Evolutionary conservation across 2,113 vertebrate species (phyloP).

Genomic region (Onychostruthus taczanowskii): DNA sequence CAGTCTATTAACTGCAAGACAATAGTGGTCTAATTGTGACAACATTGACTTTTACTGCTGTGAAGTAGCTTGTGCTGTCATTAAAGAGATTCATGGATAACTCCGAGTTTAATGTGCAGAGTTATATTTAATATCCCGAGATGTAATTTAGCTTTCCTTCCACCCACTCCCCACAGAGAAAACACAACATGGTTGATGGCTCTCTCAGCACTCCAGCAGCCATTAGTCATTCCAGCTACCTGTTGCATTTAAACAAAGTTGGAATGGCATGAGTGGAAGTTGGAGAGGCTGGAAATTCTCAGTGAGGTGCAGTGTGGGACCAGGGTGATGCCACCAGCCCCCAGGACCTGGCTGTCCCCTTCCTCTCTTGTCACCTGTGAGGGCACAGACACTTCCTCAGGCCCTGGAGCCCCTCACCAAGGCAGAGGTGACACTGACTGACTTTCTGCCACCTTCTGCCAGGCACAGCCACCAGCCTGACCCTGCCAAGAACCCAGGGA

Average conservation of each 20-base stretch:
- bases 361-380: background rate
- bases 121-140: slow-evolving; percentile 39
- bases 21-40: slow-evolving; percentile 67
- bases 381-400: background rate
- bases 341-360: background rate
- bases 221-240: background rate
- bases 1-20: slow-evolving; percentile 51
- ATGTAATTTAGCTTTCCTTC: slow-evolving; percentile 44
- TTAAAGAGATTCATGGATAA: slow-evolving; percentile 62
- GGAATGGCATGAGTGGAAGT: background rate
- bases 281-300: background rate
- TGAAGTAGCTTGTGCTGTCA: slow-evolving; percentile 22
- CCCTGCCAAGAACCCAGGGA: background rate
- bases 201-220: background rate
- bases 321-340: background rate
- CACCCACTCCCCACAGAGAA: background rate
- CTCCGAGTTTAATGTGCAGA: slow-evolving; percentile 13
- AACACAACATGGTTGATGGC: background rate
- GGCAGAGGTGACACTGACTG: background rate
- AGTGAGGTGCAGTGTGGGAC: background rate
- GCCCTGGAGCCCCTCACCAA: background rate
- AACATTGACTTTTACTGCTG: slow-evolving; percentile 52
- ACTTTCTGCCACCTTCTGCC: background rate
- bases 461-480: background rate
- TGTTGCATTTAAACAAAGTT: background rate